Base-by-base conservation (phyloP, 1,140 invertebrate genomes). In the Bilobella aurantiaca region DNA sequence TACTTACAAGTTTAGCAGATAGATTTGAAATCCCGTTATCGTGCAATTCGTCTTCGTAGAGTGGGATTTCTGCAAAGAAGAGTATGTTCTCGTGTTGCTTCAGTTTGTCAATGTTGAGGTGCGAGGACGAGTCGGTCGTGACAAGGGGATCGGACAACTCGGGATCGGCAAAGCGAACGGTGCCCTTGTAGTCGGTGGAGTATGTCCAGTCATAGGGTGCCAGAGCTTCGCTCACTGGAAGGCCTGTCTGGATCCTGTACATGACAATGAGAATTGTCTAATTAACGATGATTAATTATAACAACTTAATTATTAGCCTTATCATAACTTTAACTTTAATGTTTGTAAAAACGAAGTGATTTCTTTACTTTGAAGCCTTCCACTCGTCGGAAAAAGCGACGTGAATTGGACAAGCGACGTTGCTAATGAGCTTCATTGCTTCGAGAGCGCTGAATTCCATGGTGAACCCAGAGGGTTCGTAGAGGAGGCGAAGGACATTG, bases 131-230 rank as follows among this genome's bases (percentile, higher is more conserved):
- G 66, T 80, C 71, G 30, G 64, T 34, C 16, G 31, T 28, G 37
- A 64, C 31, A 32, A 18, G 31, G 25, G 49, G 63, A 63, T 32
- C 30, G 21, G 67, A 82, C 78, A 30, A 83, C 62, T 86, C 81
- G 14, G 14, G 1, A 28, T 62, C 58, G 63, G 83, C 79, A 3
- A 85, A 83, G 72, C 82, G 79, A 28, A 91, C 74, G 25, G 89
- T 91, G 42, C 96, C 96, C 77, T 85, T 87, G 75, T 98, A 98
- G 75, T 88, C 83, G 31, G 91, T 95, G n/a, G 89, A 89, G 74
- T 91, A 99, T 5, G 96, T 99, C 96, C 96, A 99, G 79, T 99
- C 96, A 80, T 95, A 98, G 18, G 91, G 87, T 73, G 90, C 88
- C 21, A 90, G 79, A 74, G 88, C 86, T 73, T 91, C 85, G 72